Evolutionary conservation across 1,140 invertebrate species (phyloP), one percentile per base, ranked within the genome.

Genomic region (Cherax destructor): DNA sequence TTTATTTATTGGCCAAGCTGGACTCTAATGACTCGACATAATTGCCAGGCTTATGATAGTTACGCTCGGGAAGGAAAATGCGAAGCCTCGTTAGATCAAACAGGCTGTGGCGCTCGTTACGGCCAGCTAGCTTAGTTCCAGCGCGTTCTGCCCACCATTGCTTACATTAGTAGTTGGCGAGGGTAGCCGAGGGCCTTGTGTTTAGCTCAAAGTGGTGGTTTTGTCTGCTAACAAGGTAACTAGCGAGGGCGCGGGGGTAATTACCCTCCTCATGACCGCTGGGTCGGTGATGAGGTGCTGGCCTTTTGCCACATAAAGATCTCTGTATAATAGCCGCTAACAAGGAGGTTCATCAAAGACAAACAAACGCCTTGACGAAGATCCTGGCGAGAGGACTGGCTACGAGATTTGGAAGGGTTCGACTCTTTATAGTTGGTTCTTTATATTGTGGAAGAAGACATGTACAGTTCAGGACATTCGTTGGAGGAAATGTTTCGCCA

Each of bases 171-270:
- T 11, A 61, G 56, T 83, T 30, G 30, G 16, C 59, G 3, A 74
- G 61, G n/a, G 18, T n/a, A 21, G 30, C 49, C 81, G 69, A 59
- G 59, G 59, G 59, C 7, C 24, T 59, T 83, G 24, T 52, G 65
- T 69, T 86, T 61, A 86, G 72, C 56, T 24, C 50, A 77, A 86
- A 86, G 85, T 77, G 85, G 74, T 78, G 76, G 85, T 86, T 78
- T 86, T 86, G 85, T 86, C 85, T 52, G 50, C 85, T 86, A 86
- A 86, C 85, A 78, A 80, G 86, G 24, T 88, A 88, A 88, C 86
- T 50, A 81, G 77, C 59, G 86, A 81, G 78, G 77, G 78, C 49
- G 52, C 10, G 30, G 72, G 50, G 50, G 85, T 86, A 86, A 86
- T 86, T 86, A 86, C 84, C 47, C 1, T 65, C 61, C 61, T 65